phyloP scores from a whole-genome alignment of 2,797 vertebrate genomes.

The Halcyon smyrnensis region DNA sequence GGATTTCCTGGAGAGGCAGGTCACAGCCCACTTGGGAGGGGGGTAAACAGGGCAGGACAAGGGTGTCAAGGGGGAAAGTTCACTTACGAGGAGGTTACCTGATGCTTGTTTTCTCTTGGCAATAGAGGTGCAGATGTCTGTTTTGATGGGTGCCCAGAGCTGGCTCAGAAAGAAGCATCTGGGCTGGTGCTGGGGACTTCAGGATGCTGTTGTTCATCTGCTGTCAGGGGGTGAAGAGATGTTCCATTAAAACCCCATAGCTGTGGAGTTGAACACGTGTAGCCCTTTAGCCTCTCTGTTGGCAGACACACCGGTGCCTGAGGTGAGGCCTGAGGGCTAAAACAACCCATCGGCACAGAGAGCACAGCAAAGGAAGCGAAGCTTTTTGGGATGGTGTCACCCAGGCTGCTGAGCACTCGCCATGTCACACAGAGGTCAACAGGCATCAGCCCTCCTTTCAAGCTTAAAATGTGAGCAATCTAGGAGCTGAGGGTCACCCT shows the following conservation, averaged over 20 bases:
- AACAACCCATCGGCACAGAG: accelerated
- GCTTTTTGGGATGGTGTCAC: background rate
- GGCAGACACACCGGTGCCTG: accelerated
- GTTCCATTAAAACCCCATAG: background rate
- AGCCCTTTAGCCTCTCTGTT: accelerated
- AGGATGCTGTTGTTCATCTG: background rate
- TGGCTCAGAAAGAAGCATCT: background rate
- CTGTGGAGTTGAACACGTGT: accelerated
- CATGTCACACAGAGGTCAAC: accelerated
- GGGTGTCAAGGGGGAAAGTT: background rate
- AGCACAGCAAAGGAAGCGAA: background rate
- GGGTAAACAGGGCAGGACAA: background rate
- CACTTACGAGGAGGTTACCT: background rate
- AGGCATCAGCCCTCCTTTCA: background rate
- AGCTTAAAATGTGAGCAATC: no score
- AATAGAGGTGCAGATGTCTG: background rate
- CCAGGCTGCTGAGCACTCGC: accelerated
- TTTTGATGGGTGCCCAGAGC: no score
- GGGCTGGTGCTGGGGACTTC: no score
- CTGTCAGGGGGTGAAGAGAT: background rate
- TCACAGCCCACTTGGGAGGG: accelerated
- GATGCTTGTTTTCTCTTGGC: background rate
- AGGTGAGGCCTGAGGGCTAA: accelerated
- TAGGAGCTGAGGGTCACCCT: background rate
- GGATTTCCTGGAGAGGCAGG: background rate